Conservation (phyloP, 2,113 vertebrate species). For the Dromas ardeola region DNA sequence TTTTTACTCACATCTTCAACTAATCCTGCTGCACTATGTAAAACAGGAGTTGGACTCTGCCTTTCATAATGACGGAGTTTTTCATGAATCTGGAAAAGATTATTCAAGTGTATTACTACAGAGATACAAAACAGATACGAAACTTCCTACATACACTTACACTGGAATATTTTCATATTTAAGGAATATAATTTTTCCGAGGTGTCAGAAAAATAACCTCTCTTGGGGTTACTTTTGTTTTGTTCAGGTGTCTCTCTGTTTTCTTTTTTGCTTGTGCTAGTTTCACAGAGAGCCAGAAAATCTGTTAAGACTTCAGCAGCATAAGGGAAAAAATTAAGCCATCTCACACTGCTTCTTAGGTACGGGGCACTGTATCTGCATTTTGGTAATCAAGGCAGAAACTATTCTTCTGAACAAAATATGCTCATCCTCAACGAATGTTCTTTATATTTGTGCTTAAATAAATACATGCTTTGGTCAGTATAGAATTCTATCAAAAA, state of each 20-base stretch:
- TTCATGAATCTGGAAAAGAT: constrained; percentile 88
- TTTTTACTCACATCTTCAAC: constrained; percentile 88
- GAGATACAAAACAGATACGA: neutral
- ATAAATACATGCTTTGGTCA: neutral
- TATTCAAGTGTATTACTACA: neutral
- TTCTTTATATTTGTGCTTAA: neutral
- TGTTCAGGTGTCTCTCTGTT: neutral
- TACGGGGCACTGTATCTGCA: neutral
- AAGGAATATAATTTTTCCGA: neutral
- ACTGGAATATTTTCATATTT: neutral
- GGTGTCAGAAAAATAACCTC: neutral
- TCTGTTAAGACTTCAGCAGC: neutral
- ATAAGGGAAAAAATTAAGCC: neutral
- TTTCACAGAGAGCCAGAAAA: neutral
- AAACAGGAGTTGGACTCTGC: constrained; percentile 87
- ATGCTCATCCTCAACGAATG: neutral
- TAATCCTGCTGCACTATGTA: constrained; percentile 88
- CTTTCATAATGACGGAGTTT: constrained; percentile 89
- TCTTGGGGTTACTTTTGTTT: neutral
- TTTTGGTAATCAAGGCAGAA: neutral
- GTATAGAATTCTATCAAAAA: neutral
- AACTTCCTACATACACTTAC: neutral
- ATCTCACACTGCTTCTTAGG: neutral
- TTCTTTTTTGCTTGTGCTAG: neutral
- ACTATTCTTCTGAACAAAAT: neutral